Percentiles rank a stretch among this genome's conserved stretches.
phyloP scores from a whole-genome alignment of 1,140 invertebrate genomes.

The Drosophila triauraria region DNA sequence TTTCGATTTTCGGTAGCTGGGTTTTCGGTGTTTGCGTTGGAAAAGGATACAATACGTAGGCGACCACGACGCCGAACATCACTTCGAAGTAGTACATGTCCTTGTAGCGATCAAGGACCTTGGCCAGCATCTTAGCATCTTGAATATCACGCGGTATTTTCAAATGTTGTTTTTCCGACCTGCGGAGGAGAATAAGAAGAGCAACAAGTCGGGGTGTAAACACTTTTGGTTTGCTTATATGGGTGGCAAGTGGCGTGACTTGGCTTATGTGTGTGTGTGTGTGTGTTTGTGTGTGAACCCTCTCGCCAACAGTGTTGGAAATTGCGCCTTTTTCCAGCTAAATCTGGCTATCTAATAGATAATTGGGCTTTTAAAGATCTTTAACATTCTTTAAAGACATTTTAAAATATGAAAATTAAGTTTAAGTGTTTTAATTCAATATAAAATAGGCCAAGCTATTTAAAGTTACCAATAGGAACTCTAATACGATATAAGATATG shows the following conservation, averaged over 20 bases:
- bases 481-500: no score
- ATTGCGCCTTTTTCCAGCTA: slow-evolving; percentile 9
- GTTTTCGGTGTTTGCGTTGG: slow-evolving; percentile 21
- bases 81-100: slow-evolving; percentile 97
- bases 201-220: slow-evolving; percentile 42
- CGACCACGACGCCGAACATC: slow-evolving; percentile 93
- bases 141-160: slow-evolving; percentile 97
- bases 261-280: slow-evolving; percentile 18
- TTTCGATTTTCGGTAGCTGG: slow-evolving; percentile 1
- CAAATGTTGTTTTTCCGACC: slow-evolving; percentile 94
- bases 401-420: no score
- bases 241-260: slow-evolving; percentile 67
- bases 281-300: slow-evolving; percentile 12
- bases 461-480: no score
- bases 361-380: neutral
- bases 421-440: no score
- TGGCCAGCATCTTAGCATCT: slow-evolving; percentile 97
- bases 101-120: slow-evolving; percentile 96
- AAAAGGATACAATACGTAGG: slow-evolving; percentile 99
- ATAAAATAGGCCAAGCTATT: no score
- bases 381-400: neutral
- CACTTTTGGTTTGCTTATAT: slow-evolving; percentile 24
- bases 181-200: slow-evolving; percentile 85
- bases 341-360: neutral
- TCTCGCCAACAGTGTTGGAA: slow-evolving; percentile 21